Conservation (phyloP, 2,113 vertebrate genomes). For the Onychostruthus taczanowskii region DNA sequence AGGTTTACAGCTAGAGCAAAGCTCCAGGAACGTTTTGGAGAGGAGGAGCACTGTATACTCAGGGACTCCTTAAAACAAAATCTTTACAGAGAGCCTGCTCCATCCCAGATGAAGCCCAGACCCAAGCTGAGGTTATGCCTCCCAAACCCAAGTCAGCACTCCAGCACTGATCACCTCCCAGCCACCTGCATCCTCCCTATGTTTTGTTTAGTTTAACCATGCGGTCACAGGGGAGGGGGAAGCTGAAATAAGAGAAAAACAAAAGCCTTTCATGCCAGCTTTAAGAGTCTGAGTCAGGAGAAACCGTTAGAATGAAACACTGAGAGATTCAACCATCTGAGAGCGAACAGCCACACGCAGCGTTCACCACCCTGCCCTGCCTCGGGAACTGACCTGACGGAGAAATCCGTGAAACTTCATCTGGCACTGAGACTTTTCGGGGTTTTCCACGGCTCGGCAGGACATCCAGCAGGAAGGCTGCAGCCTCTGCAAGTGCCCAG, state of each 20-base stretch:
- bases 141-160: background rate
- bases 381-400: background rate
- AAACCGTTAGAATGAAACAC: background rate
- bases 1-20: background rate
- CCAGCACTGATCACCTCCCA: background rate
- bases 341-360: background rate
- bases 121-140: background rate
- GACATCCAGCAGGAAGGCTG: background rate
- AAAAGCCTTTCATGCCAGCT: background rate
- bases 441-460: accelerated
- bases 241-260: background rate
- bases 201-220: background rate
- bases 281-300: background rate
- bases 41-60: background rate
- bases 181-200: background rate
- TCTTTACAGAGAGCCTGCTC: background rate
- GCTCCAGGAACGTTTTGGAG: background rate
- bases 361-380: background rate
- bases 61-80: background rate
- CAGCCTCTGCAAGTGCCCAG: background rate
- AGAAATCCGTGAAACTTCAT: background rate
- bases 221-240: background rate
- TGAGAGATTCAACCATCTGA: background rate
- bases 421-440: background rate
- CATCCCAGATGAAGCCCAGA: background rate